Evolutionary conservation across 2,113 vertebrate species (phyloP).

Genomic region (Galemys pyrenaicus): DNA sequence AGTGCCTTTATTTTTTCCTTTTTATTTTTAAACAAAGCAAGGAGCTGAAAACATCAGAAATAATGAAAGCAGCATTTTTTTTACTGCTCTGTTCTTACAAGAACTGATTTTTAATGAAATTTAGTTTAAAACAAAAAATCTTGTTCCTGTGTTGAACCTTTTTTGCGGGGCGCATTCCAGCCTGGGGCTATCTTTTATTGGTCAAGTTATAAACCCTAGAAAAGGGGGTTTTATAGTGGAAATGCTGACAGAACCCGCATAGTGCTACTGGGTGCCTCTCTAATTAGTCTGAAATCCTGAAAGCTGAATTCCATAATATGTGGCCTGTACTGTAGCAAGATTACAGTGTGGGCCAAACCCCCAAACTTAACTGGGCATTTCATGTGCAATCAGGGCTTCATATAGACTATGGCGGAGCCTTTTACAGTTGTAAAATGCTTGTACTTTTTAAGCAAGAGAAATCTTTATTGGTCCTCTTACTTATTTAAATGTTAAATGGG

Average conservation of each 20-base stretch:
- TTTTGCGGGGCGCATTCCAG: constrained; percentile 80
- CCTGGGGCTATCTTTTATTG: constrained; percentile 87
- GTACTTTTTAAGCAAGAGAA: constrained; percentile 71
- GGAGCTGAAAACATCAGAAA: constrained; percentile 65
- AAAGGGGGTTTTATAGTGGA: constrained; percentile 87
- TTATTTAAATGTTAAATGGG: constrained; percentile 79
- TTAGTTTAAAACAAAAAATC: constrained; percentile 83
- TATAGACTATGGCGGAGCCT: constrained; percentile 58
- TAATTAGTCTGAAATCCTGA: constrained; percentile 88
- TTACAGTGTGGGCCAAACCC: constrained; percentile 71
- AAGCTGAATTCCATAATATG: constrained; percentile 84
- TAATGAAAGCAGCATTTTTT: constrained; percentile 76
- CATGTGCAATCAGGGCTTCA: constrained; percentile 61
- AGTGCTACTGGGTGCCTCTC: constrained; percentile 85
- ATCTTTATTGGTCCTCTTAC: constrained; percentile 75
- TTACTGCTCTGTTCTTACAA: constrained; percentile 83
- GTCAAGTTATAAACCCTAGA: constrained; percentile 86
- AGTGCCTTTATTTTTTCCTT: constrained; percentile 70
- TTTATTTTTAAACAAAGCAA: constrained; percentile 75
- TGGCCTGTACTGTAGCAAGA: constrained; percentile 72
- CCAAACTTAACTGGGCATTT: constrained; percentile 73
- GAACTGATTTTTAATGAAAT: constrained; percentile 85
- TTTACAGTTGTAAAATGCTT: constrained; percentile 70
- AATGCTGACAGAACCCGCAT: constrained; percentile 86
- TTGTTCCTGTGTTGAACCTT: constrained; percentile 81